Evolutionary conservation across 2,888 invertebrate species (phyloP).

Genomic region (Globia sparganii): DNA sequence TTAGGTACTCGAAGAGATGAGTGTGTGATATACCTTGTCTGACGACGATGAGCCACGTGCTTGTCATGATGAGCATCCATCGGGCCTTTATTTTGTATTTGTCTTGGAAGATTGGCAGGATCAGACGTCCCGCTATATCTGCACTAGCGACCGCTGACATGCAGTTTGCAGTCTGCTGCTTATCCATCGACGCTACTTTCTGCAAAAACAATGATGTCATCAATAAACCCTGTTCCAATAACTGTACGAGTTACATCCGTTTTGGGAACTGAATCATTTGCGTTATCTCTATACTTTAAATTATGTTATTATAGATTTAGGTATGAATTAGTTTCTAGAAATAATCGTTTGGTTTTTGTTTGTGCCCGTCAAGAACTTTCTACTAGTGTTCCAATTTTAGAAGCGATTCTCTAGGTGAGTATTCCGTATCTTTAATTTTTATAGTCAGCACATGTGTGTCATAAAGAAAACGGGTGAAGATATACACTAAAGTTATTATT

Average conservation of each 20-base stretch:
- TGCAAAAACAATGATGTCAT: constrained; percentile 66
- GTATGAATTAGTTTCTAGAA: not conserved
- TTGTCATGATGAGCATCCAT: constrained; percentile 91
- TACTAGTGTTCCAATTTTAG: not conserved
- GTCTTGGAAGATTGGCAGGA: constrained; percentile 92
- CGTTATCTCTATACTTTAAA: constrained; percentile 22
- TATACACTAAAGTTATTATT: constrained; percentile 5
- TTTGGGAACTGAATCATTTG: constrained; percentile 15
- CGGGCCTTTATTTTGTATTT: constrained; percentile 91
- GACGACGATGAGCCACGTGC: constrained; percentile 89
- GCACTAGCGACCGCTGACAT: constrained; percentile 93
- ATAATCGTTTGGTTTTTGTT: constrained; percentile 1
- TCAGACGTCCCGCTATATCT: constrained; percentile 92
- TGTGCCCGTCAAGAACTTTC: not conserved
- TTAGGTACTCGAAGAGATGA: constrained; percentile 27
- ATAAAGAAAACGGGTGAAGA: constrained; percentile 19
- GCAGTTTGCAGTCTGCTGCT: constrained; percentile 91
- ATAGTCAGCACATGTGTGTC: constrained; percentile 6
- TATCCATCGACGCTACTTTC: constrained; percentile 83
- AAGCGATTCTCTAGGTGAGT: not conserved
- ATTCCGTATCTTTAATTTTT: not conserved
- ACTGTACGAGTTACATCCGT: not conserved
- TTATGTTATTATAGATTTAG: not conserved
- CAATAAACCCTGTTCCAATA: not conserved
- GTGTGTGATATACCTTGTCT: constrained; percentile 88